Evolutionary conservation across 2,113 vertebrate species (phyloP).

Genomic region (Cavia aperea): DNA sequence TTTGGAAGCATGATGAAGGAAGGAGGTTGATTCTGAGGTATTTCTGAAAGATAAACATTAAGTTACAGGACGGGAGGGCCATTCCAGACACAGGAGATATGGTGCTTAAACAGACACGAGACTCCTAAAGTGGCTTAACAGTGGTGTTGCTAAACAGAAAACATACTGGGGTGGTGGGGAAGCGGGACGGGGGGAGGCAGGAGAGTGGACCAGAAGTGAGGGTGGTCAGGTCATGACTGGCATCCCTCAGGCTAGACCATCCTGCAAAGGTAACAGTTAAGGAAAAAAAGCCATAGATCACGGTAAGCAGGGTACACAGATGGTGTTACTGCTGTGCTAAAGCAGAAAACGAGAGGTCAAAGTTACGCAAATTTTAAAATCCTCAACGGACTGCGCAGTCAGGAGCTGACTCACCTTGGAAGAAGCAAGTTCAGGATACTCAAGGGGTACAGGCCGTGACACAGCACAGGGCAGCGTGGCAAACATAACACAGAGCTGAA

Average conservation of each 20-base stretch:
- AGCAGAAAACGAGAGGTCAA: not conserved
- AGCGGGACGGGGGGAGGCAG: not conserved
- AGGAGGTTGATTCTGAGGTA: not conserved
- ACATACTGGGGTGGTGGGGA: fast-evolving
- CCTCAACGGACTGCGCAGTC: not conserved
- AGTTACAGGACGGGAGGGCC: not conserved
- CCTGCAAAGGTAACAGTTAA: not conserved
- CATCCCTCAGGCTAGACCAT: not conserved
- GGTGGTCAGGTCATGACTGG: not conserved
- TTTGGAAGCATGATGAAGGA: not conserved
- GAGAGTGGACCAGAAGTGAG: not conserved
- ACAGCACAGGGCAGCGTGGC: not conserved
- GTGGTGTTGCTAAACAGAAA: not conserved
- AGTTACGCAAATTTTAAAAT: not conserved
- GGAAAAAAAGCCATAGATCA: not conserved
- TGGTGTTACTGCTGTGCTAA: not conserved
- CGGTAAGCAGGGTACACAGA: not conserved
- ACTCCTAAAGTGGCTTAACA: not conserved
- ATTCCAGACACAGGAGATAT: not conserved
- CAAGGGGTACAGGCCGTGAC: not conserved
- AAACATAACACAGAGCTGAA: not conserved
- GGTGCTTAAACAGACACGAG: not conserved
- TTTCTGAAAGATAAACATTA: not conserved
- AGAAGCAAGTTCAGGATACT: not conserved
- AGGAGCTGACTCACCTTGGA: not conserved